Conservation (phyloP, 2,888 invertebrate species). For the Lissocephala sabroskyi region DNA sequence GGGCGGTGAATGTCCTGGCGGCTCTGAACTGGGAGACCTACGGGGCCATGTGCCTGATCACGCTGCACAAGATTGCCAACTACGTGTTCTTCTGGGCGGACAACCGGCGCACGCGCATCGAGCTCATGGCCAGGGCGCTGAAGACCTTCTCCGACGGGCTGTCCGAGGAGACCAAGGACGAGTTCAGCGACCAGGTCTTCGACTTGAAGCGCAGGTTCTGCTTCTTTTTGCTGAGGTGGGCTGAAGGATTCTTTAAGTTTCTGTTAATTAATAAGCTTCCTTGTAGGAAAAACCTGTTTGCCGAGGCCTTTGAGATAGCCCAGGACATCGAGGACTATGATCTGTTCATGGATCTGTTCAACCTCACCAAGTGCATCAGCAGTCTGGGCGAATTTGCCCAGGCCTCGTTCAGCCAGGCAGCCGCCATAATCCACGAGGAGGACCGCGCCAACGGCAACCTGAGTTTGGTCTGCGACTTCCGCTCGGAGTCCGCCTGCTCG, state of each 20-base stretch:
- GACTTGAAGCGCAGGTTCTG: conserved; percentile 90
- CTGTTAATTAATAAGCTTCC: neutral
- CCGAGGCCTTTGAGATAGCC: conserved; percentile 88
- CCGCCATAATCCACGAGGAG: conserved; percentile 68
- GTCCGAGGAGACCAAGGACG: conserved; percentile 79
- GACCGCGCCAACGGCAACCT: conserved; percentile 44
- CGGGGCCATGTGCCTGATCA: conserved; percentile 82
- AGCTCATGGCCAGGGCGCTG: conserved; percentile 82
- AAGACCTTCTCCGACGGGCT: conserved; percentile 84
- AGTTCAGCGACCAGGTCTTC: conserved; percentile 84
- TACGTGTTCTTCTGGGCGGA: conserved; percentile 73
- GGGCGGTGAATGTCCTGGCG: conserved; percentile 78
- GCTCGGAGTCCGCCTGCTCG: conserved; percentile 81
- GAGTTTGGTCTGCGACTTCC: conserved; percentile 47
- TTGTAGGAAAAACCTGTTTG: conserved; percentile 78
- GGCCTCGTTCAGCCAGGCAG: conserved; percentile 82
- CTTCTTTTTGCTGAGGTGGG: conserved; percentile 85
- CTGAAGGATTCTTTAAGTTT: neutral
- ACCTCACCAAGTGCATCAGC: conserved; percentile 78
- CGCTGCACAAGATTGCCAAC: conserved; percentile 82
- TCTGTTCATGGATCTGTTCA: conserved; percentile 87
- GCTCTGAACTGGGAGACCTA: conserved; percentile 86
- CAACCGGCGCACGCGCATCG: conserved; percentile 64
- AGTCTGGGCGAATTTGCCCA: conserved; percentile 77
- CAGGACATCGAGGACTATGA: conserved; percentile 90